phyloP scores from a whole-genome alignment of 2,113 vertebrate genomes.

The Neofelis nebulosa region DNA sequence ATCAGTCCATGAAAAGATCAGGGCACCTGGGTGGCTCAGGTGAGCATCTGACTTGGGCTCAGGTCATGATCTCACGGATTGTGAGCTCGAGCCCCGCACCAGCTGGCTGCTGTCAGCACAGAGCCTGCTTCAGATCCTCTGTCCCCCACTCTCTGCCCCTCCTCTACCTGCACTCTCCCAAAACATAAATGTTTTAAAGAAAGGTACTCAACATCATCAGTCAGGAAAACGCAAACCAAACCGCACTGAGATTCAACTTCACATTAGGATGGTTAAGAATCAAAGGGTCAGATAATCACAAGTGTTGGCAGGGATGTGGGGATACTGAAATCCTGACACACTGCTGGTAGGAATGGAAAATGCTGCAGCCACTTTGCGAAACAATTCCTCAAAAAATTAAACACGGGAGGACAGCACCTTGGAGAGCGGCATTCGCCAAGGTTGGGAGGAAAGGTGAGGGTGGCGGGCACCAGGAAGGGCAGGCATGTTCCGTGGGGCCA shows the following conservation, averaged over 20 bases:
- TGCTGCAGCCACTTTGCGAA: not conserved
- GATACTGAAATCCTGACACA: not conserved
- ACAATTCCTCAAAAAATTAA: not conserved
- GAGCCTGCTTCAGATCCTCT: no score
- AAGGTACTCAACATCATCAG: not conserved
- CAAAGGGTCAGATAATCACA: not conserved
- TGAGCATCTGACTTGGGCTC: no score
- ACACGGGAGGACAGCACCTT: not conserved
- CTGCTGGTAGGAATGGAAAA: not conserved
- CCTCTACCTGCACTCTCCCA: no score
- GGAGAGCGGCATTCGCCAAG: not conserved
- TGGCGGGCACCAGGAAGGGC: not conserved
- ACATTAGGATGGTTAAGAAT: not conserved
- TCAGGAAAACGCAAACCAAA: not conserved
- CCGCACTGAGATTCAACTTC: not conserved
- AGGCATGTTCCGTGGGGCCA: not conserved
- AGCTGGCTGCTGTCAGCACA: no score
- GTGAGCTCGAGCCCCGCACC: no score
- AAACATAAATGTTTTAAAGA: no score
- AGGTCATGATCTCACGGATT: no score
- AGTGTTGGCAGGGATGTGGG: not conserved
- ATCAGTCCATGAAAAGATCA: not conserved
- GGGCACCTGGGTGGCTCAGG: no score
- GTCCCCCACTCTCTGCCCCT: no score
- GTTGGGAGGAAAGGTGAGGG: not conserved